Evolutionary conservation across 2,888 invertebrate species (phyloP).

Genomic region (Ichneumoninae sp.): DNA sequence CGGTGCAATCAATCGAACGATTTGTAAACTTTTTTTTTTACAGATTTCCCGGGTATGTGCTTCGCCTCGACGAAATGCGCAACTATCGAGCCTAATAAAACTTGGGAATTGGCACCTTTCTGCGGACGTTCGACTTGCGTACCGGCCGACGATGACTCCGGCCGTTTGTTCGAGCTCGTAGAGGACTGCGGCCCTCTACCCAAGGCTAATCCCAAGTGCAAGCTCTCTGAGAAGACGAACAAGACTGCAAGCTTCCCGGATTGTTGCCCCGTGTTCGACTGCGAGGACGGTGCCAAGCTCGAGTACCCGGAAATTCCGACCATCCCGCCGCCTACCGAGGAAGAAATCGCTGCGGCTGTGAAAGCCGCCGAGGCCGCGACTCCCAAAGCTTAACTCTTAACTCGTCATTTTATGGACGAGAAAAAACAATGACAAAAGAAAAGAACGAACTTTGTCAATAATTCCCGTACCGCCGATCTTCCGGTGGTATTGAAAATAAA

Average conservation of each 20-base stretch:
- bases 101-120: conserved; percentile 95
- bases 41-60: conserved; percentile 96
- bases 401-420: conserved; percentile 1
- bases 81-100: conserved; percentile 93
- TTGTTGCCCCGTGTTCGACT: conserved; percentile 94
- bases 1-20: background rate
- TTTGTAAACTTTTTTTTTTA: conserved; percentile 69
- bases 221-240: conserved; percentile 94
- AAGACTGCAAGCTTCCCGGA: conserved; percentile 94
- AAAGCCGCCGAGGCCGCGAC: conserved; percentile 77
- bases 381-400: conserved; percentile 68
- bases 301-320: conserved; percentile 93
- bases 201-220: conserved; percentile 94
- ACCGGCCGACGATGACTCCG: conserved; percentile 90
- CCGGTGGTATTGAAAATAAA: conserved; percentile 8
- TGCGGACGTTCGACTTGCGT: conserved; percentile 96
- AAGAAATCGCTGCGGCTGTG: conserved; percentile 76
- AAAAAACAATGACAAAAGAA: conserved; percentile 10
- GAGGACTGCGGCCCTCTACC: conserved; percentile 96
- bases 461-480: conserved; percentile 33
- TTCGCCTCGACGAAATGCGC: conserved; percentile 96
- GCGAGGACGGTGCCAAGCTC: conserved; percentile 93
- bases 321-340: conserved; percentile 84
- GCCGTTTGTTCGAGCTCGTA: conserved; percentile 92
- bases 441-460: conserved; percentile 28